phyloP scores from a whole-genome alignment of 1,140 invertebrate genomes.

The Procambarus virginalis region DNA sequence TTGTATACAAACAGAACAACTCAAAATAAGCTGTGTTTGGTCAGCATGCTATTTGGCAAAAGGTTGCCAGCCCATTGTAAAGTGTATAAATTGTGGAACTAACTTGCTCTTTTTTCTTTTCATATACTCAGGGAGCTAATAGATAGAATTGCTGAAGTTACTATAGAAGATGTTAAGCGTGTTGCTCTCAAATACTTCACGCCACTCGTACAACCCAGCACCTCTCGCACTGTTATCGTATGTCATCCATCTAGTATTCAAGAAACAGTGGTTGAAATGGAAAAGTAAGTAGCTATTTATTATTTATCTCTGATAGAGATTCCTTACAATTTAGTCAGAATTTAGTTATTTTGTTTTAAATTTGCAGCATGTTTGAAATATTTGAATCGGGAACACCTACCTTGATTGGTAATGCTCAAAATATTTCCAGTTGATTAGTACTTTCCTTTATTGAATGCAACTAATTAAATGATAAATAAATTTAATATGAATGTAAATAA shows the following conservation, averaged over 20 bases:
- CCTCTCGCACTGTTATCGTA: slow-evolving; percentile 81
- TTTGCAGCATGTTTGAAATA: neutral
- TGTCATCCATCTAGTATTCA: slow-evolving; percentile 85
- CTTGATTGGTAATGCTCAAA: neutral
- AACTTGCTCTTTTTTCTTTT: neutral
- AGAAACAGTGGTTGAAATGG: slow-evolving; percentile 81
- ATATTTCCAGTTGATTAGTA: neutral
- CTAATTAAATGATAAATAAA: too few species aligned
- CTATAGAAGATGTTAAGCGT: slow-evolving; percentile 79
- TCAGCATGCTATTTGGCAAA: too few species aligned
- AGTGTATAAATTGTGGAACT: neutral
- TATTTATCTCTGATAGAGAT: neutral
- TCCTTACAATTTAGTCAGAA: too few species aligned
- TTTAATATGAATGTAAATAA: neutral
- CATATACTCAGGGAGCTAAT: slow-evolving; percentile 78
- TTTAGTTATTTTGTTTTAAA: neutral
- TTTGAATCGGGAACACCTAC: neutral
- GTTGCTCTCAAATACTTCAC: slow-evolving; percentile 83
- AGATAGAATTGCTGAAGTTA: slow-evolving; percentile 81
- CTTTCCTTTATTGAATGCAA: neutral
- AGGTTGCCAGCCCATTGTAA: neutral
- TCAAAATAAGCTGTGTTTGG: too few species aligned
- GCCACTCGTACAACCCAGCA: slow-evolving; percentile 78
- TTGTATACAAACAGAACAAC: too few species aligned
- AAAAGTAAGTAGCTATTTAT: slow-evolving; percentile 77